Conservation (phyloP, 2,888 invertebrate species). For the Petrolisthes cinctipes region DNA sequence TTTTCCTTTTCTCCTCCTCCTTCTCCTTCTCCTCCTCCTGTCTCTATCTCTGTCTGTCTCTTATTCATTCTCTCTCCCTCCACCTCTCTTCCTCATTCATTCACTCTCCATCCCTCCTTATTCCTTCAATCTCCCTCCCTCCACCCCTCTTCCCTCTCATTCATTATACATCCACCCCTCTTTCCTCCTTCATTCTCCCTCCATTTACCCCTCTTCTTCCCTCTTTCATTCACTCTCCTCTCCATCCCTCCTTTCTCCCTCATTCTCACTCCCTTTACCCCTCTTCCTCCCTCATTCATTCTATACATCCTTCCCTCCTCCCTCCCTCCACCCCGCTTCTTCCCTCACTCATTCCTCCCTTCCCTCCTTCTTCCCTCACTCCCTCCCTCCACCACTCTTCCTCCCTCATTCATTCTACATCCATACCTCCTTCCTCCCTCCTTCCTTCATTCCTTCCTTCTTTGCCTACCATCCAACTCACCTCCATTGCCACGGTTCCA, state of each 20-base stretch:
- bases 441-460: not conserved
- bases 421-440: too few relatives aligned
- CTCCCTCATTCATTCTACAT: not conserved
- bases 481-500: constrained; percentile 72
- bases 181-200: too few relatives aligned
- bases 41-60: too few relatives aligned
- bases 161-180: too few relatives aligned
- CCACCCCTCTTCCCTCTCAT: too few relatives aligned
- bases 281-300: not conserved
- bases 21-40: not conserved
- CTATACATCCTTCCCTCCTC: not conserved
- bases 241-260: not conserved
- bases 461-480: constrained; percentile 63
- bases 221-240: not conserved
- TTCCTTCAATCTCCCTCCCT: too few relatives aligned
- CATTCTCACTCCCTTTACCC: not conserved
- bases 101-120: too few relatives aligned
- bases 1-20: not conserved
- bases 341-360: constrained; percentile 12
- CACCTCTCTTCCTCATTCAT: too few relatives aligned
- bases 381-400: not conserved
- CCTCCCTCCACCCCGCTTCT: not conserved
- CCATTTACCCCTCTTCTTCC: not conserved
- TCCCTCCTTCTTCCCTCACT: not conserved
- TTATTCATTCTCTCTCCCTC: too few relatives aligned